phyloP scores from a whole-genome alignment of 2,113 vertebrate genomes.

The Picathartes gymnocephalus region DNA sequence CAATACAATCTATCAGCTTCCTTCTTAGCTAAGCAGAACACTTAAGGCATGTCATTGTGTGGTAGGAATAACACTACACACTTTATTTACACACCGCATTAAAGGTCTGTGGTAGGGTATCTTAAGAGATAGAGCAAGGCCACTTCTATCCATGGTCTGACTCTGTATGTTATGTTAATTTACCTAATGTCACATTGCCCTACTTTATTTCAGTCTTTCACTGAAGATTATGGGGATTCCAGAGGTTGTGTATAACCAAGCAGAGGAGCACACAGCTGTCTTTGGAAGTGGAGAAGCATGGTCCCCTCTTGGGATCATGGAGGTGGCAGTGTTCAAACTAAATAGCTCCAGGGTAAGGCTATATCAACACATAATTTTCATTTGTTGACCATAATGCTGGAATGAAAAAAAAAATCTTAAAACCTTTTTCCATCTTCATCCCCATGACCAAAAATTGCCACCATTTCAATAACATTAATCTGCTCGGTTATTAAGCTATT shows the following conservation, averaged over 20 bases:
- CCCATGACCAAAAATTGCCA: conserved; percentile 57
- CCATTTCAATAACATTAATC: conserved; percentile 62
- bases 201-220: not conserved
- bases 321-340: not conserved
- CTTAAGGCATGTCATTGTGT: not conserved
- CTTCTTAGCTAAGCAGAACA: not conserved
- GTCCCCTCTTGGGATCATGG: not conserved
- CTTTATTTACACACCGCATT: not conserved
- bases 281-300: not conserved
- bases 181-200: not conserved
- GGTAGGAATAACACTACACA: not conserved
- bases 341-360: not conserved
- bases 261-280: not conserved
- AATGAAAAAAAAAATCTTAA: not conserved
- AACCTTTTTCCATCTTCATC: conserved; percentile 47
- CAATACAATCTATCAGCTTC: not conserved
- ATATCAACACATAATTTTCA: conserved; percentile 26
- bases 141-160: not conserved
- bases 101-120: not conserved
- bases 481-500: conserved; percentile 62
- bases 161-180: not conserved
- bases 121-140: not conserved
- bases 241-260: not conserved
- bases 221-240: not conserved
- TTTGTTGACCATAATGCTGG: conserved; percentile 28